Base-by-base conservation (phyloP, 1,140 invertebrate genomes). In the Trachymyrmex septentrionalis region DNA sequence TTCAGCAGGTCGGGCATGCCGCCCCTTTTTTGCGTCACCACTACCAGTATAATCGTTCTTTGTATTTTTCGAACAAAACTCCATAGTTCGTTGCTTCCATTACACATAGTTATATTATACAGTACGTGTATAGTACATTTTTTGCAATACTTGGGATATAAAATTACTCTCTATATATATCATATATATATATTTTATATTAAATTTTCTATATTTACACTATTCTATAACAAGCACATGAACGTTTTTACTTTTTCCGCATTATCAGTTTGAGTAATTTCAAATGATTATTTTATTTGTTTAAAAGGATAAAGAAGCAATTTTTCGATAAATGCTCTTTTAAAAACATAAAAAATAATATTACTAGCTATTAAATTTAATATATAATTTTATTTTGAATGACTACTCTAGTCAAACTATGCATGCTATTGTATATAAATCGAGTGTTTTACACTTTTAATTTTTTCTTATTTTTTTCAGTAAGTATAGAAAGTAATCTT, bases 1-100 rank as follows among this genome's bases (percentile, higher is more conserved):
- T 91, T 93, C 87, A 16, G 53, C 44, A 87, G 67, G 85, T 64
- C 66, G 55, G 85, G 85, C 64, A 77, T 61, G 75, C 86, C 77
- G 66, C 86, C 67, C 66, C 73, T 81, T 76, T 82, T 78, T 87
- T 88, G 72, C 59, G 12, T 21, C 10, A 50, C 53, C 50, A 86
- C 53, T 86, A 59, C 75, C 38, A 50, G 75, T 59, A 69, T 69
- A 63, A 85, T 88, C 87, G 75, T 86, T 86, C 73, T 77, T 86
- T 86, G 82, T 66, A 75, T 87, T 86, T 86, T 86, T 78, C 84
- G 61, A 63, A 76, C 71, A 73, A 71, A 85, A 87, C 69, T 59
- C 44, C 64, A 86, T 85, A 76, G 69, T 86, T 86, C 66, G 86
- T 67, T 86, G 82, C 63, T 76, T 87, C 85, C 77, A 59, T 81